Evolutionary conservation across 2,113 vertebrate genomes (phyloP).

Genomic region (Chelonoidis abingdonii): DNA sequence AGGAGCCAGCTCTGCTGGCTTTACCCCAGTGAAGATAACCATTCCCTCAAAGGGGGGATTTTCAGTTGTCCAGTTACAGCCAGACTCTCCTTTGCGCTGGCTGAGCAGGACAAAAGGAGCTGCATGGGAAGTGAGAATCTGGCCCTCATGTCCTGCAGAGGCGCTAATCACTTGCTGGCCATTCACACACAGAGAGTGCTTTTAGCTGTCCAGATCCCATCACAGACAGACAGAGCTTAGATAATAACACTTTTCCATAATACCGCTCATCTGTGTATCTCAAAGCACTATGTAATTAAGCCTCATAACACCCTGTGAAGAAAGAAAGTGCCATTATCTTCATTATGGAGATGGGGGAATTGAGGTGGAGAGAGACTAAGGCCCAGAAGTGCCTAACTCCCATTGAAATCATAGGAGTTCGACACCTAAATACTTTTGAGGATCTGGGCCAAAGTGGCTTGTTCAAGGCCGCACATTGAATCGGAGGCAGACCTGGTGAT

Average conservation of each 20-base stretch:
- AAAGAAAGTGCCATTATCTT: not conserved
- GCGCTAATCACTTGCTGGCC: not conserved
- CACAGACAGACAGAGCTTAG: not conserved
- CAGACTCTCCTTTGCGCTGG: not conserved
- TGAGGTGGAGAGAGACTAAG: not conserved
- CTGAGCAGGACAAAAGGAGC: not conserved
- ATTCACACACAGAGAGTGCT: not conserved
- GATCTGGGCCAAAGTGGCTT: not conserved
- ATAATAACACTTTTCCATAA: not conserved
- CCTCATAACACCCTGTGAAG: not conserved
- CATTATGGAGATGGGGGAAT: not conserved
- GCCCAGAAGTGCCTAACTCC: not conserved
- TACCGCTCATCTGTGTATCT: not conserved
- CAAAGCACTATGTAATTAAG: not conserved
- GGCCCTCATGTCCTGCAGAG: rapidly evolving
- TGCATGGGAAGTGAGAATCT: not conserved
- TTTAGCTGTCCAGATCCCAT: not conserved
- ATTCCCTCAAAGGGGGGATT: not conserved
- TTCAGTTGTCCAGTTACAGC: not conserved
- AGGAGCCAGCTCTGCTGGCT: not conserved
- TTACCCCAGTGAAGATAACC: not conserved
- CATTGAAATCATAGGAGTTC: not conserved
- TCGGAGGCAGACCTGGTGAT: not conserved
- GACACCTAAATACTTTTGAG: not conserved
- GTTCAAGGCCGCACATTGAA: not conserved